Conservation (phyloP, 2,113 vertebrate species). For the Chaetura pelagica region DNA sequence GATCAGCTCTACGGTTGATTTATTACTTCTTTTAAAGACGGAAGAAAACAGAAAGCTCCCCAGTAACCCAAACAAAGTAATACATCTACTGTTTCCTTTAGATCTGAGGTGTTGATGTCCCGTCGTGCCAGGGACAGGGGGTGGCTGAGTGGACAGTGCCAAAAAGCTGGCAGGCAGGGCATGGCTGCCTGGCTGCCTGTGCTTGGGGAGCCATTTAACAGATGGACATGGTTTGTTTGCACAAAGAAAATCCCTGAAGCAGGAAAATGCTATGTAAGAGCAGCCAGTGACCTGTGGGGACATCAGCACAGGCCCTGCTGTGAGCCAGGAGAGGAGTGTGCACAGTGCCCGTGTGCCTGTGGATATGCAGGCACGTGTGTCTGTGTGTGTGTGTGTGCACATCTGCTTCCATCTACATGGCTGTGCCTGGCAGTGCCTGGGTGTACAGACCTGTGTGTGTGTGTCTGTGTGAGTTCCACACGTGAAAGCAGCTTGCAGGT, state of each 20-base stretch:
- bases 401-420: not conserved
- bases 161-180: not conserved
- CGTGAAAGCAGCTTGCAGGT: accelerated
- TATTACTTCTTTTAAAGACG: not conserved
- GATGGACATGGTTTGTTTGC: not conserved
- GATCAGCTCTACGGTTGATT: not conserved
- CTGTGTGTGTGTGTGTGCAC: not conserved
- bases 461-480: not conserved
- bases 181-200: not conserved
- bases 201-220: not conserved
- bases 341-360: accelerated
- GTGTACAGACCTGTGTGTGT: accelerated
- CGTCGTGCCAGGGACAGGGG: not conserved
- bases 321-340: not conserved
- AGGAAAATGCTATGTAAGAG: not conserved
- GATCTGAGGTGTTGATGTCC: not conserved
- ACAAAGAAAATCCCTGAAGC: not conserved
- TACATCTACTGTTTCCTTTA: not conserved
- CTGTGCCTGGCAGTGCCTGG: not conserved
- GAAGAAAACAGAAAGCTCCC: not conserved
- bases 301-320: not conserved
- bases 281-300: not conserved
- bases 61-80: not conserved
- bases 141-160: not conserved
- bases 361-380: accelerated